These are phyloP conservation scores for Apostichopus leukothele DNA, from an alignment of 53 echinoderm and acorn worm genomes.

Conservation along the genomic window DNA sequence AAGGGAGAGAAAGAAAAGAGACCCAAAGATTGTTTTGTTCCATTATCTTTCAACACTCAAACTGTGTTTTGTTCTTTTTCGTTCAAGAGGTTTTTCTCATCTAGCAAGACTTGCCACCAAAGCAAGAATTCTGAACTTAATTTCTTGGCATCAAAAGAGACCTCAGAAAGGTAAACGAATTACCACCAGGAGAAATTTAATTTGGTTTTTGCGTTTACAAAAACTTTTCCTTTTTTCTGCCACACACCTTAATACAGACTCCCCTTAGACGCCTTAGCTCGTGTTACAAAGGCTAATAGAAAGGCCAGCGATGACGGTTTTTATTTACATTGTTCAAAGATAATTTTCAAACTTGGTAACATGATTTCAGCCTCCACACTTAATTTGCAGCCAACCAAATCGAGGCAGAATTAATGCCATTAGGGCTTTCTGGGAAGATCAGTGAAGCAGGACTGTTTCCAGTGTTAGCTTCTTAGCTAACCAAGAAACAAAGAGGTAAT, in stretches of 20 bases:
- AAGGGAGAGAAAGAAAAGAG: no score
- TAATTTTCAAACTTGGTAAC: constrained; percentile 3
- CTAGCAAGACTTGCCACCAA: no score
- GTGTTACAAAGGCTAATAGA: background rate
- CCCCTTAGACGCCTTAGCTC: background rate
- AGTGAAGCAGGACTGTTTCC: constrained; percentile 1
- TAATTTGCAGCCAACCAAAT: constrained; percentile 25
- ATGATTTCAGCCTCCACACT: constrained; percentile 40
- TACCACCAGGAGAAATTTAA: background rate
- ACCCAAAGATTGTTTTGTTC: no score
- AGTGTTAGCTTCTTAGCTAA: background rate
- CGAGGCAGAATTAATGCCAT: constrained; percentile 30
- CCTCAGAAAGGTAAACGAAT: no score
- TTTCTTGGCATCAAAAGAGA: no score
- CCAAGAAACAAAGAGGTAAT: background rate
- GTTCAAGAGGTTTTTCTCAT: no score
- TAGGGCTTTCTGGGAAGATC: constrained; percentile 12
- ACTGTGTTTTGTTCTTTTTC: no score
- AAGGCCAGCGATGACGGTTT: background rate
- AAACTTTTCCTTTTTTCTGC: background rate
- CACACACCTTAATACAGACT: background rate
- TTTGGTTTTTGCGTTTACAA: background rate
- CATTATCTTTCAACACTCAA: no score
- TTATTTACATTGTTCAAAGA: constrained; percentile 6
- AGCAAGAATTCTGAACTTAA: no score